A percentile compares a stretch with the other conserved stretches of the same genome.
Conservation (phyloP, 1,140 invertebrate genomes). For the Drosophila oshimai region DNA sequence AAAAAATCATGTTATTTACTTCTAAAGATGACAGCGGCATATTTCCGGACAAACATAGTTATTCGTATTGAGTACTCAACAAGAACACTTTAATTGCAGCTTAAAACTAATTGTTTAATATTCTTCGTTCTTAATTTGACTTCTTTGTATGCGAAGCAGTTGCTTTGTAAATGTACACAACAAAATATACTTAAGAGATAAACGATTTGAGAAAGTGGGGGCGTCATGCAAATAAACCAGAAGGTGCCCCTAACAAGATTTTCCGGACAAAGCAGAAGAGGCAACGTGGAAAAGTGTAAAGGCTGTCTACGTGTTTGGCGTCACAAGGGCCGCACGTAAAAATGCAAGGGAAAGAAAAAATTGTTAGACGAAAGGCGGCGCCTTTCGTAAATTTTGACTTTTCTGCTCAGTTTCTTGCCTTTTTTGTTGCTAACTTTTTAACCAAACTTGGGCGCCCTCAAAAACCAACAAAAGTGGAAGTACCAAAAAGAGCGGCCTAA, state of each 20-base stretch:
- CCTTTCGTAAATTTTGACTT: slow-evolving; percentile 77
- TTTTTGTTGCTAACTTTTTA: slow-evolving; percentile 49
- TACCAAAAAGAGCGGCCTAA: slow-evolving; percentile 40
- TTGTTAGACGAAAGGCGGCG: slow-evolving; percentile 75
- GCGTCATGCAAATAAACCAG: slow-evolving; percentile 44
- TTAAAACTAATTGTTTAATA: slow-evolving; percentile 22
- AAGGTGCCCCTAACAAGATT: slow-evolving; percentile 69
- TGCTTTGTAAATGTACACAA: slow-evolving; percentile 65
- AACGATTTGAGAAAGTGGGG: slow-evolving; percentile 34
- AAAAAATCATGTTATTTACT: neutral
- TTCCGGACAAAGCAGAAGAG: slow-evolving; percentile 56
- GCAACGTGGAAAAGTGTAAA: slow-evolving; percentile 27
- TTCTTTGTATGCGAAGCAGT: slow-evolving; percentile 61
- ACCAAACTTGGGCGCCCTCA: slow-evolving; percentile 42
- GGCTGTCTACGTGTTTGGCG: slow-evolving; percentile 69
- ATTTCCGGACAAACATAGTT: slow-evolving; percentile 20
- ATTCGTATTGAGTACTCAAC: neutral
- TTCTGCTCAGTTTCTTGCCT: slow-evolving; percentile 69
- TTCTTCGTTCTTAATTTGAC: slow-evolving; percentile 15
- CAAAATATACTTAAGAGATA: slow-evolving; percentile 57
- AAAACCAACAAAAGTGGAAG: slow-evolving; percentile 21
- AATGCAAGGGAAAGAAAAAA: slow-evolving; percentile 26
- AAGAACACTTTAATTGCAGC: slow-evolving; percentile 28
- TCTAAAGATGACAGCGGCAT: neutral
- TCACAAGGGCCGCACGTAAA: slow-evolving; percentile 58